A percentile compares a stretch with the other conserved stretches of the same genome.
phyloP scores from a whole-genome alignment of 1,140 invertebrate genomes.

The Neuroterus valhalla region DNA sequence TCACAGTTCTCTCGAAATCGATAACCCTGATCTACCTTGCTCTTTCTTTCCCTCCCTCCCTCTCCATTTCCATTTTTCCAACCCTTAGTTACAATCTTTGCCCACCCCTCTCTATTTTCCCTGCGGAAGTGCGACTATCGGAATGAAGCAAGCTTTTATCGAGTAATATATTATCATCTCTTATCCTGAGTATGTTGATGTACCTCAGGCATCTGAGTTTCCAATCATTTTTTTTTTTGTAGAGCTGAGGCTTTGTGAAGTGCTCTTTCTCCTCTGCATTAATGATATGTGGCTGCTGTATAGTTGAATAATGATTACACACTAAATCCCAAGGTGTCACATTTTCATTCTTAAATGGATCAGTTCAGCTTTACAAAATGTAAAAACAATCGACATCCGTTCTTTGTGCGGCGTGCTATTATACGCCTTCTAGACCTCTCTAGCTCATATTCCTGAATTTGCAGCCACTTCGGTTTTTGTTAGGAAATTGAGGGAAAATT shows the following conservation, averaged over 20 bases:
- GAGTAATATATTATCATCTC: slow-evolving; percentile 40
- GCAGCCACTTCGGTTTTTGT: too few relatives aligned
- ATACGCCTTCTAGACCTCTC: too few relatives aligned
- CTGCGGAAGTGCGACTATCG: slow-evolving; percentile 41
- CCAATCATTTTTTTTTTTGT: background rate
- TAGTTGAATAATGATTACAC: too few relatives aligned
- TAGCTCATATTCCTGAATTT: too few relatives aligned
- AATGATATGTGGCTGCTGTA: too few relatives aligned
- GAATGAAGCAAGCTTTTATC: slow-evolving; percentile 47
- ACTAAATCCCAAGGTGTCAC: too few relatives aligned
- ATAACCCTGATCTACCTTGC: background rate
- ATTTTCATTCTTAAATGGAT: too few relatives aligned
- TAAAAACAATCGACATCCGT: too few relatives aligned
- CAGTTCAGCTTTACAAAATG: too few relatives aligned
- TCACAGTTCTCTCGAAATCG: slow-evolving; percentile 20
- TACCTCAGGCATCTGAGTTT: background rate
- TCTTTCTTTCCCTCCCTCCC: background rate
- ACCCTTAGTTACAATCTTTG: background rate
- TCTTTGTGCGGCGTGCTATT: too few relatives aligned
- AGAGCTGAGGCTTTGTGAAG: slow-evolving; percentile 6
- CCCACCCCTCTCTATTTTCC: slow-evolving; percentile 12
- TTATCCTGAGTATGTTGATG: slow-evolving; percentile 3
- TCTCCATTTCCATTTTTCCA: slow-evolving; percentile 11
- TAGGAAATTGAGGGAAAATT: too few relatives aligned
- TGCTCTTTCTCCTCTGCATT: background rate